These are phyloP conservation scores for Coreius guichenoti DNA, from an alignment of 2,797 vertebrate species.

Conservation along the genomic window DNA sequence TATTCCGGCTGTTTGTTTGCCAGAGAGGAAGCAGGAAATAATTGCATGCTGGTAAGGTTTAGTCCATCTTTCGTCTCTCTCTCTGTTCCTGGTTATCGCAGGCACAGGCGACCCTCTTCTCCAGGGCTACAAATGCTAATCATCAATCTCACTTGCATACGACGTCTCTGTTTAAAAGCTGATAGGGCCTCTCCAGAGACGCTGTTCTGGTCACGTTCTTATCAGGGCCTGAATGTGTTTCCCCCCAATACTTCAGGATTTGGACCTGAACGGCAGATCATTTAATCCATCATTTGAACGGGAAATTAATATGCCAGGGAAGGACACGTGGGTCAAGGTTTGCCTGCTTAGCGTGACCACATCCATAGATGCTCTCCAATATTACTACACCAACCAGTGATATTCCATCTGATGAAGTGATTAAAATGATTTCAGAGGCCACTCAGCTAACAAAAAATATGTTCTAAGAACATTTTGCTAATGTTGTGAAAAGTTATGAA, in stretches of 20 bases:
- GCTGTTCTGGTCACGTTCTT: slow-evolving; percentile 90
- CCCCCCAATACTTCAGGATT: slow-evolving; percentile 68
- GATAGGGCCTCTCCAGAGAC: slow-evolving; percentile 92
- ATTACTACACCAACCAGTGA: background rate
- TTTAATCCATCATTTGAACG: slow-evolving; percentile 97
- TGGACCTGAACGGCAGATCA: slow-evolving; percentile 83
- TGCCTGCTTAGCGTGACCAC: background rate
- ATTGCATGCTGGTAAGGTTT: slow-evolving; percentile 48
- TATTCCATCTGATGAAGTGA: background rate
- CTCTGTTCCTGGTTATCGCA: slow-evolving; percentile 81
- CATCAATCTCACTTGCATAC: slow-evolving; percentile 91
- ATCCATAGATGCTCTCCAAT: background rate
- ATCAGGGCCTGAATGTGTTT: slow-evolving; percentile 91
- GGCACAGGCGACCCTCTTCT: slow-evolving; percentile 79
- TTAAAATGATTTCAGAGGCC: background rate
- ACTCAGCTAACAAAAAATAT: background rate
- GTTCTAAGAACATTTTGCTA: background rate
- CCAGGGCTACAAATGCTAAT: slow-evolving; percentile 86
- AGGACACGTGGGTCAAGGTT: slow-evolving; percentile 37
- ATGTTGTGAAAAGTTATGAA: too few species aligned
- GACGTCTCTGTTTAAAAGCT: slow-evolving; percentile 95
- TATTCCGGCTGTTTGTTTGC: slow-evolving; percentile 80
- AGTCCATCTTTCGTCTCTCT: slow-evolving; percentile 58
- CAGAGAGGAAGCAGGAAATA: slow-evolving; percentile 54
- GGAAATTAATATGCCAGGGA: slow-evolving; percentile 86